Conservation (phyloP, 2,113 vertebrate genomes). For the Cyphomyrus discorhynchus region DNA sequence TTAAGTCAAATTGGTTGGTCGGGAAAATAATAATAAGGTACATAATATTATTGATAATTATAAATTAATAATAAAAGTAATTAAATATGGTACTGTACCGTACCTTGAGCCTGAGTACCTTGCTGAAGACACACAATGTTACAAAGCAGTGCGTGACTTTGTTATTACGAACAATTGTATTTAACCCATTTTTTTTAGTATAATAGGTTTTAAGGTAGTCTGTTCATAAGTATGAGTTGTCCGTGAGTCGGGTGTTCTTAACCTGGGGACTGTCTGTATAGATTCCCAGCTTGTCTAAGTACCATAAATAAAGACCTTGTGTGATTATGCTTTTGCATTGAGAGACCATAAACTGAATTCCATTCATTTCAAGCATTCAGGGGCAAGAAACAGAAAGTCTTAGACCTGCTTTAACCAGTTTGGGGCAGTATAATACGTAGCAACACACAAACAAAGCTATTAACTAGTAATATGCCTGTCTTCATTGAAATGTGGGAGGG, state of each 20-base stretch:
- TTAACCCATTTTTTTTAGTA: not conserved
- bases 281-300: not conserved
- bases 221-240: not conserved
- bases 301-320: not conserved
- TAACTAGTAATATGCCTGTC: not conserved
- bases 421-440: not conserved
- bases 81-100: not conserved
- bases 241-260: not conserved
- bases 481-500: not conserved
- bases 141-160: not conserved
- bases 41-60: not conserved
- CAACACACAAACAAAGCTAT: not conserved
- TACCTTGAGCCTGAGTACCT: no score
- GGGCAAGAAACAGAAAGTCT: not conserved
- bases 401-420: not conserved
- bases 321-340: not conserved
- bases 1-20: not conserved
- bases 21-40: not conserved
- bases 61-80: not conserved
- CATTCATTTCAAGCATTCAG: not conserved
- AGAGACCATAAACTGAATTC: not conserved
- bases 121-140: not conserved
- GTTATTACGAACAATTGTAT: not conserved
- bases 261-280: not conserved
- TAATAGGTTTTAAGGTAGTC: not conserved